These are phyloP conservation scores for Delphinus delphis DNA, from an alignment of 2,113 vertebrate species.

Conservation along the genomic window DNA sequence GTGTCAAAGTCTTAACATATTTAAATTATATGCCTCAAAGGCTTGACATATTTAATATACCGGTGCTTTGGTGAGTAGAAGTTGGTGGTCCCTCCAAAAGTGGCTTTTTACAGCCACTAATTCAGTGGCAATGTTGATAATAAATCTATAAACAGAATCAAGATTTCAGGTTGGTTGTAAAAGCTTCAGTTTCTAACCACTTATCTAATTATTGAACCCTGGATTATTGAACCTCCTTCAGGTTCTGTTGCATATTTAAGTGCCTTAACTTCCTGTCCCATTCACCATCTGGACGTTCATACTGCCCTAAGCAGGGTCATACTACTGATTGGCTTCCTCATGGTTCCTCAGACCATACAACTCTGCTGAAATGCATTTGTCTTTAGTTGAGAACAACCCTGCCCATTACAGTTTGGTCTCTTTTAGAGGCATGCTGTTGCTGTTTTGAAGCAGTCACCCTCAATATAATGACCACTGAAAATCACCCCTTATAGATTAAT, in stretches of 20 bases:
- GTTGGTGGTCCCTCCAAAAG: not conserved
- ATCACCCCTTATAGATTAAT: not conserved
- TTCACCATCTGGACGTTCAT: not conserved
- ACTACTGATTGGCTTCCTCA: not conserved
- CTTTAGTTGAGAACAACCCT: not conserved
- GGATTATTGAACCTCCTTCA: not conserved
- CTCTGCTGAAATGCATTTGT: not conserved
- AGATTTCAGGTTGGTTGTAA: not conserved
- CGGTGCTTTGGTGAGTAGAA: slow-evolving; percentile 1
- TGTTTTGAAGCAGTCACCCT: not conserved
- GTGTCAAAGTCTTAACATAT: not conserved
- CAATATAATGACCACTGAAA: slow-evolving; percentile 25
- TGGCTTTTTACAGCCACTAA: not conserved
- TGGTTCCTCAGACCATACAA: not conserved
- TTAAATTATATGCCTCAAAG: not conserved
- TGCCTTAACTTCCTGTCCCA: not conserved
- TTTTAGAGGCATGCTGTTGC: slow-evolving; percentile 20
- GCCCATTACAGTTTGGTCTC: not conserved
- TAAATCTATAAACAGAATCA: not conserved
- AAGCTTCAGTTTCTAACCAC: not conserved
- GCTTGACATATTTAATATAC: not conserved
- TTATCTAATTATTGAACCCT: not conserved
- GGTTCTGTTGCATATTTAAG: not conserved
- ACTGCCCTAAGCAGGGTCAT: not conserved
- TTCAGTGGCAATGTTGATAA: not conserved